Base-by-base conservation (phyloP, 2,888 invertebrate genomes). In the Protonemura montana region DNA sequence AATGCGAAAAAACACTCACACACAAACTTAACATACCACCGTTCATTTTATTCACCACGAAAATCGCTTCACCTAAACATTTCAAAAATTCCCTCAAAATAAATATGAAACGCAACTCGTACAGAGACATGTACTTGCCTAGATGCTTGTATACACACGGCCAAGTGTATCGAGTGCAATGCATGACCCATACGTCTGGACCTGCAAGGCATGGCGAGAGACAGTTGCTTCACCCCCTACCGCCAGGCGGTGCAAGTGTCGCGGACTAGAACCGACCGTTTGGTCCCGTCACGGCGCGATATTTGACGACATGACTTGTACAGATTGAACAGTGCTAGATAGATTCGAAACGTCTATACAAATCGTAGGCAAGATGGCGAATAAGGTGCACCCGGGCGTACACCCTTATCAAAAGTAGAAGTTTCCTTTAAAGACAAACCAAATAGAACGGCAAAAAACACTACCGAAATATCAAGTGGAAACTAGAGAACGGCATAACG, bases 321-420 rank as follows among this genome's bases (percentile, higher is more conserved):
- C 59, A n/a, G n/a, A n/a, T n/a, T n/a, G n/a, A n/a, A n/a, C n/a
- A n/a, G n/a, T n/a, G n/a, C n/a, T n/a, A n/a, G n/a, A n/a, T n/a
- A n/a, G n/a, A n/a, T n/a, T n/a, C 59, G 59, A 59, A 59, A 59
- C 59, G 35, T 3, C 59, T 59, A 10, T 10, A 59, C 59, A 78
- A 13, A 26, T 13, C 10, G 78, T 7, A 13, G 13, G 81, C 6
- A n/a, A 81, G 81, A 16, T 28, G 27, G 81, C 10, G 81, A 30
- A 29, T n/a, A n/a, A 29, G 30, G 28, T 30, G 26, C 78, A 27
- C 28, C n/a, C 7, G 81, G 28, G 26, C 86, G 81, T 80, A n/a
- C 25, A 59, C 81, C 81, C 81, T 82, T 86, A 81, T 86, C 81
- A 85, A 85, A 81, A 85, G 85, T 85, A 81, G 85, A 81, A 80